Evolutionary conservation across 2,113 vertebrate species (phyloP).

Genomic region (Pungitius pungitius): DNA sequence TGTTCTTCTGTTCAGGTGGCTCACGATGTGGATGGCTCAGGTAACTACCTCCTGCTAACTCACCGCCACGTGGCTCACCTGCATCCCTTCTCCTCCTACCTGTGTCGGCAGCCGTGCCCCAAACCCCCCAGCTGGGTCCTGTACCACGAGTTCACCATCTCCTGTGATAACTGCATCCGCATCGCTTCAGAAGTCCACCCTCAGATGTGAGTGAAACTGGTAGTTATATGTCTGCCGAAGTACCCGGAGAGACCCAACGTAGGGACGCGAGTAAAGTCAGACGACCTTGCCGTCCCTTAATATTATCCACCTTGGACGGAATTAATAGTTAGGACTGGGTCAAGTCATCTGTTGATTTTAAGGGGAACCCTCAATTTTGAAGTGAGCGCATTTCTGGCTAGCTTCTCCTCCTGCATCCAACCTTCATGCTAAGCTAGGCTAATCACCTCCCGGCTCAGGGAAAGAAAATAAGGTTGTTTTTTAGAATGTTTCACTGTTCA

Average conservation of each 20-base stretch:
- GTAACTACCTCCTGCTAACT: constrained; percentile 90
- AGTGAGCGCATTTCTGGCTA: not conserved
- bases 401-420: not conserved
- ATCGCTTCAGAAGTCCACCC: constrained; percentile 89
- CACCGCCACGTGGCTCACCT: constrained; percentile 91
- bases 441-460: not conserved
- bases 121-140: constrained; percentile 87
- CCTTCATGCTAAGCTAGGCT: not conserved
- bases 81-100: constrained; percentile 87
- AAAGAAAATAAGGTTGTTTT: not conserved
- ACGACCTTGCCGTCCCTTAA: no score
- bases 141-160: constrained; percentile 88
- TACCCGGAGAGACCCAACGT: no score
- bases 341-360: not conserved
- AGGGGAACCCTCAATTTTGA: no score
- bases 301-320: no score
- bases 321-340: no score
- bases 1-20: constrained; percentile 80
- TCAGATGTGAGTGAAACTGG: constrained; percentile 85
- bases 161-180: constrained; percentile 86
- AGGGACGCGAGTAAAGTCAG: no score
- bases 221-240: not conserved
- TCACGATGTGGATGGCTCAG: constrained; percentile 89
- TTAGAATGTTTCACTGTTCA: not conserved
- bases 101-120: constrained; percentile 82